phyloP scores from a whole-genome alignment of 2,888 invertebrate species.

The Cynaeus angustus region DNA sequence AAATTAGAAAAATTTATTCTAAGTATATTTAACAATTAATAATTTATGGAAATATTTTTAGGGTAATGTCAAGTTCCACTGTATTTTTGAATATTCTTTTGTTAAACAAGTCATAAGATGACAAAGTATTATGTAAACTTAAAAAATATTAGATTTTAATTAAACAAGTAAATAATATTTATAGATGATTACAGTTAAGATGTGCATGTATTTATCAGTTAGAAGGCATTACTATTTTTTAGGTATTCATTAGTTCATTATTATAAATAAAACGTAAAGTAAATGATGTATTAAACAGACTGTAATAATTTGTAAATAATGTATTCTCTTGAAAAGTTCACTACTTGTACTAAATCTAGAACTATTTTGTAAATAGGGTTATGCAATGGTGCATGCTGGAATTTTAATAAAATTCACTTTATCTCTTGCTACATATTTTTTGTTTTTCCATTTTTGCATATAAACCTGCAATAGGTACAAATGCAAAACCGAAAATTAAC shows the following conservation, averaged over 20 bases:
- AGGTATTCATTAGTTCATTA: constrained; percentile 52
- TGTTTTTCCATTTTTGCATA: constrained; percentile 4
- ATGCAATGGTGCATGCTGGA: constrained; percentile 67
- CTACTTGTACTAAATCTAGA: constrained; percentile 64
- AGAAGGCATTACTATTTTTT: constrained; percentile 54
- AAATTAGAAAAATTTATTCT: constrained; percentile 46
- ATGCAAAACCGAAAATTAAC: too few relatives aligned
- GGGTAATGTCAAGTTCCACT: constrained; percentile 46
- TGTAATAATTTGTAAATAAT: constrained; percentile 65
- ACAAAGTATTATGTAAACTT: constrained; percentile 49
- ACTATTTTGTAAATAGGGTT: constrained; percentile 68
- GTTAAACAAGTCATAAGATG: constrained; percentile 37
- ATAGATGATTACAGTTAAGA: constrained; percentile 52
- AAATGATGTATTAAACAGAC: constrained; percentile 60
- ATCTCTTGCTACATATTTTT: constrained; percentile 61
- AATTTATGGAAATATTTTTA: constrained; percentile 53
- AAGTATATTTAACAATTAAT: constrained; percentile 31
- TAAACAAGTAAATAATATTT: constrained; percentile 51
- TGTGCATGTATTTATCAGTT: constrained; percentile 59
- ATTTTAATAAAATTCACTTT: constrained; percentile 69
- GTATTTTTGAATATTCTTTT: constrained; percentile 55
- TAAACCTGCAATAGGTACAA: too few relatives aligned
- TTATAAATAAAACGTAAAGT: constrained; percentile 37
- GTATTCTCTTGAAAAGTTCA: constrained; percentile 63
- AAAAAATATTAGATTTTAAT: constrained; percentile 50